Evolutionary conservation across 1,140 invertebrate species (phyloP), one percentile per base, ranked within the genome.

Genomic region (Megalopta genalis): DNA sequence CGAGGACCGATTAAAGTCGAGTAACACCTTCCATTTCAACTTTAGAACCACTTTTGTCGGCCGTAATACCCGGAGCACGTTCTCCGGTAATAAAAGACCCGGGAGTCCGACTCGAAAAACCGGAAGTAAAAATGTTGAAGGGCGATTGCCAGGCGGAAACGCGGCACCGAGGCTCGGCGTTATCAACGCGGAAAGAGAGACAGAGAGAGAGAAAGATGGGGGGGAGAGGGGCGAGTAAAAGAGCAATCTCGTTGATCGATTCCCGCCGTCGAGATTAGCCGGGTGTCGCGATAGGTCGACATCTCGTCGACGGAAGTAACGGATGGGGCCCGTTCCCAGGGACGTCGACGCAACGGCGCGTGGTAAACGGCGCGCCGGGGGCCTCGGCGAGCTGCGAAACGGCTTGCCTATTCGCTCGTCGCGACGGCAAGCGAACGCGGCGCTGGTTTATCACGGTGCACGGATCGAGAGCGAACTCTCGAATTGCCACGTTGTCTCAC

Each of bases 361-460:
- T 54, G 59, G 67, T 37, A 59, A 25, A 57, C 65, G 75, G 52
- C 52, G 42, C 65, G 75, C 39, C 52, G 42, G 46, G n/a, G 27
- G 25, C 25, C 60, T 37, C 37, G 52, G 52, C 27, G 66, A 66
- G 65, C 59, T 70, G 77, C 52, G 57, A 83, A 81, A 74, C 80
- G 27, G 54, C 39, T 68, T 64, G 39, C 46, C 49, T 84, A 75
- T 75, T 84, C 82, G 84, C 62, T 84, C 77, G 80, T 85, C 71
- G 77, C 65, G 23, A 60, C 52, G 25, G 75, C 49, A 49, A 64
- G 68, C 70, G 68, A 62, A 25, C 63, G 62, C 10, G 49, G 65
- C 12, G 27, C 52, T 67, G 71, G 68, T 80, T 68, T 75, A 32
- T 84, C 82, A 66, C 64, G 64, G 62, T 21, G 37, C 37, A 60